phyloP scores from a whole-genome alignment of 2,888 invertebrate species.

The Stenchaetothrips biformis region DNA sequence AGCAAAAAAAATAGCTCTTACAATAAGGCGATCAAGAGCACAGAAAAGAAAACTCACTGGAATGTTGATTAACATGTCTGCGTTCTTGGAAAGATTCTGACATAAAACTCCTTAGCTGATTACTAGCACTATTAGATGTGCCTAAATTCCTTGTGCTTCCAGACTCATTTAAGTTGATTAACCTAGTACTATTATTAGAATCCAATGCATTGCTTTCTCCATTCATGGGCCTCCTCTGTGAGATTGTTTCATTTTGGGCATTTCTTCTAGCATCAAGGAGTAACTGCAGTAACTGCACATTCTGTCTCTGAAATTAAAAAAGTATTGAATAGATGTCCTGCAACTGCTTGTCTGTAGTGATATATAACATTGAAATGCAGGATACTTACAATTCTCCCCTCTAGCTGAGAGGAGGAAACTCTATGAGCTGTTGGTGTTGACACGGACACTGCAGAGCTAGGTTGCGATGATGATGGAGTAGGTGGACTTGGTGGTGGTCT shows the following conservation, averaged over 20 bases:
- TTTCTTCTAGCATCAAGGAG: not conserved
- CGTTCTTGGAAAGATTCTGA: not conserved
- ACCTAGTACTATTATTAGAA: too few species aligned
- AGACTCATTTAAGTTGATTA: too few species aligned
- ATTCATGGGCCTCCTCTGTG: too few species aligned
- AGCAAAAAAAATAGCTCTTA: not conserved
- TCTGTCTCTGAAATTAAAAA: constrained; percentile 8
- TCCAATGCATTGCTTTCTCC: too few species aligned
- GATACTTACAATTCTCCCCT: not conserved
- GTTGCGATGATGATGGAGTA: not conserved
- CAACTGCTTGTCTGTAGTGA: not conserved
- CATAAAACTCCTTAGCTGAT: not conserved
- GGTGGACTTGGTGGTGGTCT: not conserved
- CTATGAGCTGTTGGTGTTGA: not conserved
- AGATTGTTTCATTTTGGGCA: not conserved
- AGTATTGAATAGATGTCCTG: not conserved
- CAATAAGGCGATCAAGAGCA: not conserved
- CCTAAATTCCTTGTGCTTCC: too few species aligned
- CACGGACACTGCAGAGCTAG: not conserved
- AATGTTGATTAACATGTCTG: not conserved
- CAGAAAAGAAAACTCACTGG: not conserved
- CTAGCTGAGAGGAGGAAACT: not conserved
- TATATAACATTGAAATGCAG: not conserved
- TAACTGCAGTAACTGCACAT: constrained; percentile 12
- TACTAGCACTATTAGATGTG: too few species aligned